phyloP scores from a whole-genome alignment of 2,888 invertebrate species.

The Stenoptilia bipunctidactyla region DNA sequence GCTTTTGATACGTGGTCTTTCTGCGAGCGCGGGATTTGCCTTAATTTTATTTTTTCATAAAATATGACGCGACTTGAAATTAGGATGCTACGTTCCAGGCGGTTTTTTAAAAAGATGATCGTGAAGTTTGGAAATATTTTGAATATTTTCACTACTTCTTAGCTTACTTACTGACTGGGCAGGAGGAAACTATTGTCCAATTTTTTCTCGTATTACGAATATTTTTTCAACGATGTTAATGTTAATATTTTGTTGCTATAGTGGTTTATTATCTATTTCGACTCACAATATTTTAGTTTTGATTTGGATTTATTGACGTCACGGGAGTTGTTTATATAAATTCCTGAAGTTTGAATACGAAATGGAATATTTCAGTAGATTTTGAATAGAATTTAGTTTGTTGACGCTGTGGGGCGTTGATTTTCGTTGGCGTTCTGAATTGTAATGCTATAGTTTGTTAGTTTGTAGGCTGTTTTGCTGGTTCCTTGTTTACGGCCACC shows the following conservation, averaged over 20 bases:
- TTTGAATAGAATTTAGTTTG: constrained; percentile 37
- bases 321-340: constrained; percentile 13
- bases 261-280: constrained; percentile 15
- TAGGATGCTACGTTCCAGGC: constrained; percentile 22
- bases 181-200: constrained; percentile 2
- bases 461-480: constrained; percentile 51
- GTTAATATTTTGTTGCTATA: constrained; percentile 2
- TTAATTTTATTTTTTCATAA: constrained; percentile 18
- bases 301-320: constrained; percentile 26
- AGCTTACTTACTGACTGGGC: constrained; percentile 2
- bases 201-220: constrained; percentile 18
- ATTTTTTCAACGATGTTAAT: constrained; percentile 1
- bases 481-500: constrained; percentile 33
- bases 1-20: too few species aligned
- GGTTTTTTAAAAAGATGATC: constrained; percentile 21
- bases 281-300: constrained; percentile 36
- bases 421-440: constrained; percentile 16
- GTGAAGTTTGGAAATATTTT: constrained; percentile 32
- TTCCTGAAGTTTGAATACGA: constrained; percentile 32
- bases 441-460: constrained; percentile 29
- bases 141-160: constrained; percentile 5
- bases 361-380: constrained; percentile 33
- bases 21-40: constrained; percentile 33
- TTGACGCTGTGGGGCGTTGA: constrained; percentile 32
- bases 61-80: constrained; percentile 3